These are phyloP conservation scores for Oxyteleia sp. DNA, from an alignment of 2,888 invertebrate genomes.

Conservation along the genomic window DNA sequence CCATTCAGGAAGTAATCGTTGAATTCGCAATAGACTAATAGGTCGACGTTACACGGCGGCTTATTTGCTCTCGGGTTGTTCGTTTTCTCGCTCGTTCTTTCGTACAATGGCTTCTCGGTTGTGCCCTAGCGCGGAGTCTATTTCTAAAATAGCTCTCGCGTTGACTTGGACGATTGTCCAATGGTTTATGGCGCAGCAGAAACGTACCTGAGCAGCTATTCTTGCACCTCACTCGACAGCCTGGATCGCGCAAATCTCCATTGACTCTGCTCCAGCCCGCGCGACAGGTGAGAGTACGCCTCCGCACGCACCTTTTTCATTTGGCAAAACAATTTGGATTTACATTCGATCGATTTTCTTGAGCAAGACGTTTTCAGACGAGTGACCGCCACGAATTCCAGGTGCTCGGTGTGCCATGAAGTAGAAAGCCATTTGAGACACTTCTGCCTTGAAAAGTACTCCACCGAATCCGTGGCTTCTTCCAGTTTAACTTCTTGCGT, in stretches of 20 bases:
- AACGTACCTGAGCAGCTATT: slow-evolving; percentile 63
- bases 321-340: slow-evolving; percentile 51
- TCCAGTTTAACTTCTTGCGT: slow-evolving; percentile 56
- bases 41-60: slow-evolving; percentile 40
- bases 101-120: slow-evolving; percentile 59
- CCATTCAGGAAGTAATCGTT: slow-evolving; percentile 66
- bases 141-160: slow-evolving; percentile 72
- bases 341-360: slow-evolving; percentile 58
- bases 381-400: slow-evolving; percentile 69
- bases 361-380: slow-evolving; percentile 39
- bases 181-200: slow-evolving; percentile 69
- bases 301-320: slow-evolving; percentile 35
- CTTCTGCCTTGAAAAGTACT: slow-evolving; percentile 65
- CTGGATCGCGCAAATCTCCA: slow-evolving; percentile 34
- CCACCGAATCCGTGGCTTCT: slow-evolving; percentile 48
- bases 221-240: slow-evolving; percentile 47
- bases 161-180: slow-evolving; percentile 69
- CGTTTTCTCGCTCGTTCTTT: slow-evolving; percentile 64
- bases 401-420: slow-evolving; percentile 75
- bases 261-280: slow-evolving; percentile 29
- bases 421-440: slow-evolving; percentile 74
- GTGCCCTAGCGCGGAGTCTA: slow-evolving; percentile 64
- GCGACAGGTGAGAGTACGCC: slow-evolving; percentile 25
- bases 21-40: slow-evolving; percentile 64
- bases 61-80: slow-evolving; percentile 35